Percentiles rank a stretch among this genome's conserved stretches.
Conservation (phyloP, 1,140 invertebrate genomes). For the Luehdorfia chinensis region DNA sequence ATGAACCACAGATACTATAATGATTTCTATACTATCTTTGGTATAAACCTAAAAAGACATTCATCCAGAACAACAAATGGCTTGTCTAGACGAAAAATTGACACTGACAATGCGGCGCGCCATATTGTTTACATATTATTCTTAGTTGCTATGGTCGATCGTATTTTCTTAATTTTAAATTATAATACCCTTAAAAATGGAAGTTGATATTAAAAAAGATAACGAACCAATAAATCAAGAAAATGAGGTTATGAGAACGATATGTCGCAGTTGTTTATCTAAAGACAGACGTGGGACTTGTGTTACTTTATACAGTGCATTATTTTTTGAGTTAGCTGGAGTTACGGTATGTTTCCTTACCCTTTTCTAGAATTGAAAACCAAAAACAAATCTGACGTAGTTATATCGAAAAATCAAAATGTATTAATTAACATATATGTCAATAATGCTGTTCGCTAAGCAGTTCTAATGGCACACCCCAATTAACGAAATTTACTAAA, state of each 20-base stretch:
- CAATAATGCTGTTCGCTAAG: too few species aligned
- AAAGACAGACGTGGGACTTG: slow-evolving; percentile 35
- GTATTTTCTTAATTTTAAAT: background rate
- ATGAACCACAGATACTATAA: too few species aligned
- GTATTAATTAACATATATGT: too few species aligned
- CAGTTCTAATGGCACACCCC: too few species aligned
- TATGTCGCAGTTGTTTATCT: slow-evolving; percentile 56
- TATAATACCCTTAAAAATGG: slow-evolving; percentile 6
- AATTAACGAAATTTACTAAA: too few species aligned
- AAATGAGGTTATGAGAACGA: slow-evolving; percentile 22
- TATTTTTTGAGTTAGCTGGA: slow-evolving; percentile 45
- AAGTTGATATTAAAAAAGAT: slow-evolving; percentile 8
- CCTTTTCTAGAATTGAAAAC: slow-evolving; percentile 5
- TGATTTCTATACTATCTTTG: too few species aligned
- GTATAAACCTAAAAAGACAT: too few species aligned
- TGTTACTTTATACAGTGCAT: slow-evolving; percentile 19
- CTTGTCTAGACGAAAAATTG: background rate
- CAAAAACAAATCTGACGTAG: too few species aligned
- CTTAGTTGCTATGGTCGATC: slow-evolving; percentile 2
- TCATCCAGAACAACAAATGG: too few species aligned
- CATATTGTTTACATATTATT: slow-evolving; percentile 13
- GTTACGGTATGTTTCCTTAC: slow-evolving; percentile 42
- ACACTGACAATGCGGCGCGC: slow-evolving; percentile 14
- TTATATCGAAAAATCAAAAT: too few species aligned
- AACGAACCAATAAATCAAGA: slow-evolving; percentile 28